Conservation (phyloP, 2,113 vertebrate species). For the Benitochromis conjunctus region DNA sequence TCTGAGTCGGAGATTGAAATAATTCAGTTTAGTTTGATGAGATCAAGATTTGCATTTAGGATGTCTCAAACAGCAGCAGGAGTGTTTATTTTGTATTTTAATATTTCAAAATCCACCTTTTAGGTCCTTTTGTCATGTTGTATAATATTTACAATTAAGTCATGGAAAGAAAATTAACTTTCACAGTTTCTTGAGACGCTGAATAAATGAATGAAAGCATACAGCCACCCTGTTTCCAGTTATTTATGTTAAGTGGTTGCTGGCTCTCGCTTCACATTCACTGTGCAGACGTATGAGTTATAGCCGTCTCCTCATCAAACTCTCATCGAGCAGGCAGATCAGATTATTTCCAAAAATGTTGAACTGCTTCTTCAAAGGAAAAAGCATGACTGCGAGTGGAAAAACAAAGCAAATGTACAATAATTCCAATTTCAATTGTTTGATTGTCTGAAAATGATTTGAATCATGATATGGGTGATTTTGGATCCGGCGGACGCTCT, state of each 20-base stretch:
- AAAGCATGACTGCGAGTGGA: neutral
- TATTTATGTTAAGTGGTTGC: neutral
- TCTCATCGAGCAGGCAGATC: neutral
- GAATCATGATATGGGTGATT: neutral
- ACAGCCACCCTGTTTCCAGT: neutral
- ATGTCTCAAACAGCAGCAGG: neutral
- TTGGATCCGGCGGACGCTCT: accelerated
- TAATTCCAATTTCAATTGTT: neutral
- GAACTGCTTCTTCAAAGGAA: neutral
- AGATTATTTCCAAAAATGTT: neutral
- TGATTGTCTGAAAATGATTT: neutral
- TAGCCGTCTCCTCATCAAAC: neutral
- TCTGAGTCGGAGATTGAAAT: neutral
- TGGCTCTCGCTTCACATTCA: neutral
- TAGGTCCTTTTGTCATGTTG: neutral
- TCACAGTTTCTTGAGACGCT: neutral
- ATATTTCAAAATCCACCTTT: neutral
- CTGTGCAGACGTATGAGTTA: neutral
- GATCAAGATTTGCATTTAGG: neutral
- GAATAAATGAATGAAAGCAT: neutral
- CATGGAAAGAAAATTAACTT: neutral
- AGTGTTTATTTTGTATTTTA: neutral
- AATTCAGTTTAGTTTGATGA: neutral
- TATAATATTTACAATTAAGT: neutral
- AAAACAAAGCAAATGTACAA: neutral